Evolutionary conservation across 2,797 vertebrate species (phyloP).

Genomic region (Poecilia velifera): DNA sequence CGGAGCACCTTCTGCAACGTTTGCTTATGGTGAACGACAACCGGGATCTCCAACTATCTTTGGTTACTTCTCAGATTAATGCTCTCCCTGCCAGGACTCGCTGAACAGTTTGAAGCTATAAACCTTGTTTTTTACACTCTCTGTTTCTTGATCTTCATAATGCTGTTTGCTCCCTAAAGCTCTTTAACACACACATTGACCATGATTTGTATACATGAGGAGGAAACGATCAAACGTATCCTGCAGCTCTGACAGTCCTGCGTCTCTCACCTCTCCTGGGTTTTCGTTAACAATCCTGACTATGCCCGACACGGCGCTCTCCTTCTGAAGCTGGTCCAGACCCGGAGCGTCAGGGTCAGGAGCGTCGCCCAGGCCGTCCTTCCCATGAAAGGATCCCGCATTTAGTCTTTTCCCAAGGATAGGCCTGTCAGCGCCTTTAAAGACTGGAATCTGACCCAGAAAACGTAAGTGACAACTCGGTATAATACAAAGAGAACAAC

Average conservation of each 20-base stretch:
- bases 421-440: constrained; percentile 71
- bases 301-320: constrained; percentile 78
- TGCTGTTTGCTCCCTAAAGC: neutral
- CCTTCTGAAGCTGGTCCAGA: constrained; percentile 74
- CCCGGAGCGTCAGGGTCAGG: constrained; percentile 75
- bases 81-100: neutral
- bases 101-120: neutral
- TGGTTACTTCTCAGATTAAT: neutral
- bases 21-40: neutral
- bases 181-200: neutral
- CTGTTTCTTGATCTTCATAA: neutral
- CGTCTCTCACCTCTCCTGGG: constrained; percentile 74
- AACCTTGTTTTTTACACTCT: neutral
- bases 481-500: neutral
- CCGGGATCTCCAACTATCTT: neutral
- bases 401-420: constrained; percentile 65
- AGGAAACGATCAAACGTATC: neutral
- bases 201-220: neutral
- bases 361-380: constrained; percentile 81
- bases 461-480: neutral
- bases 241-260: neutral
- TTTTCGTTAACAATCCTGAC: constrained; percentile 79
- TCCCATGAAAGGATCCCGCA: constrained; percentile 74
- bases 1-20: neutral
- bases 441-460: constrained; percentile 80